Conservation (phyloP, 2,888 invertebrate species). For the Anarsia innoxiella region DNA sequence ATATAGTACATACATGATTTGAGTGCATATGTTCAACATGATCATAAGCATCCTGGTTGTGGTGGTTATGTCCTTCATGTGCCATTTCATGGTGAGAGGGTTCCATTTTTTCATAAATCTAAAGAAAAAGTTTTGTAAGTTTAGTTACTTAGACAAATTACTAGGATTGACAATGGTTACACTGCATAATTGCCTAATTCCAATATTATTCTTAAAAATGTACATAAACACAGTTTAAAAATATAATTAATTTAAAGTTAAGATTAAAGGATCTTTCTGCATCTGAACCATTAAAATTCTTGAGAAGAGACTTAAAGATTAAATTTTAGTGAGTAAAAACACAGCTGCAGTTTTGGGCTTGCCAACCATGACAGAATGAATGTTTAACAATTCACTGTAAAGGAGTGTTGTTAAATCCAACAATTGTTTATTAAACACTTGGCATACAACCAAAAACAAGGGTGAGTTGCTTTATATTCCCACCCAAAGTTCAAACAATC, state of each 20-base stretch:
- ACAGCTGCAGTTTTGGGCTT: background rate
- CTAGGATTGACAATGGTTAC: too few species aligned
- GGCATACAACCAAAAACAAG: conserved; percentile 19
- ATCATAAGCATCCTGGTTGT: background rate
- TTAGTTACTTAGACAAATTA: too few species aligned
- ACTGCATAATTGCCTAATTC: too few species aligned
- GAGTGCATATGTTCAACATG: conserved; percentile 1
- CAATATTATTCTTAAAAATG: too few species aligned
- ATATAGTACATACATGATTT: conserved; percentile 1
- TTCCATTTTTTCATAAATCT: conserved; percentile 1
- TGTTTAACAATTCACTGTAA: background rate
- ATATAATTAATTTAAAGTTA: too few species aligned
- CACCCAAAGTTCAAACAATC: background rate
- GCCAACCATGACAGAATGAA: background rate
- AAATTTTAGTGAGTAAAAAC: too few species aligned
- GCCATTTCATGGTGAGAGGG: conserved; percentile 9
- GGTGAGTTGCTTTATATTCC: background rate
- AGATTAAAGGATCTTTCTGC: too few species aligned
- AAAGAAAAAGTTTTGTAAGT: too few species aligned
- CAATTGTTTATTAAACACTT: conserved; percentile 24
- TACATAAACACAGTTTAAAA: too few species aligned
- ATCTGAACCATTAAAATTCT: too few species aligned
- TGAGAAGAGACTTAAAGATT: too few species aligned
- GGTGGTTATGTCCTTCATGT: conserved; percentile 4
- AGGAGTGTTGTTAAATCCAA: conserved; percentile 11